Percentiles rank a stretch among this genome's conserved stretches.
Conservation (phyloP, 2,888 invertebrate species). For the Dorcus parallelipipedus region DNA sequence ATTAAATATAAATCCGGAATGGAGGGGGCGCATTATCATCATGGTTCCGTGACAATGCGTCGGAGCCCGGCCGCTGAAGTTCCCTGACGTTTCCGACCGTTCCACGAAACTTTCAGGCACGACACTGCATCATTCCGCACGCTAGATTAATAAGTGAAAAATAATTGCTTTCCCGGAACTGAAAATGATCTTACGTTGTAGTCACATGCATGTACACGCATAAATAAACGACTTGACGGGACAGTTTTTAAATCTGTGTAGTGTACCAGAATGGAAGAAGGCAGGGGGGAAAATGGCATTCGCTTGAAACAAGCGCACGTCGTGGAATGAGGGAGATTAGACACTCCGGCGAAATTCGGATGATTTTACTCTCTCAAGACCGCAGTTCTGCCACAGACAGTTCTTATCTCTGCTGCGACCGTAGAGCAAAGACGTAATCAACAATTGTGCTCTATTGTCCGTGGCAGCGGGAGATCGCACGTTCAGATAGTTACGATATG, state of each 20-base stretch:
- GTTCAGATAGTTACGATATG: slow-evolving; percentile 28
- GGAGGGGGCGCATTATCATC: too few species aligned
- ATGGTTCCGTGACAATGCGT: too few species aligned
- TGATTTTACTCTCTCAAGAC: slow-evolving; percentile 31
- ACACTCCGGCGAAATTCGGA: slow-evolving; percentile 32
- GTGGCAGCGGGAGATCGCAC: slow-evolving; percentile 32
- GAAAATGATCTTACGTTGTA: too few species aligned
- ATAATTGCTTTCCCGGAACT: neutral
- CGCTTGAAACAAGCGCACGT: slow-evolving; percentile 1
- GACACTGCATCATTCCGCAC: neutral
- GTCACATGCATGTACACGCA: too few species aligned
- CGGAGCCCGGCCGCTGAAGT: too few species aligned
- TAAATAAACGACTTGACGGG: too few species aligned
- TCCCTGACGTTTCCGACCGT: neutral
- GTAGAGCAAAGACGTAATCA: slow-evolving; percentile 36
- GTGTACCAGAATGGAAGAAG: neutral
- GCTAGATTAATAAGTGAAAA: slow-evolving; percentile 1
- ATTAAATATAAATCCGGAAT: too few species aligned
- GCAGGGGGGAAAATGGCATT: neutral
- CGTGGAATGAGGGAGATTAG: slow-evolving; percentile 29
- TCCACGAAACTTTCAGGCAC: neutral
- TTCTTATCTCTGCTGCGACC: slow-evolving; percentile 35
- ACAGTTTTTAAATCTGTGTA: too few species aligned
- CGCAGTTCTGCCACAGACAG: slow-evolving; percentile 33
- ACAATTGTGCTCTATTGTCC: slow-evolving; percentile 35